Base-by-base conservation (phyloP, 2,888 invertebrate species). In the Zonitis immaculata region DNA sequence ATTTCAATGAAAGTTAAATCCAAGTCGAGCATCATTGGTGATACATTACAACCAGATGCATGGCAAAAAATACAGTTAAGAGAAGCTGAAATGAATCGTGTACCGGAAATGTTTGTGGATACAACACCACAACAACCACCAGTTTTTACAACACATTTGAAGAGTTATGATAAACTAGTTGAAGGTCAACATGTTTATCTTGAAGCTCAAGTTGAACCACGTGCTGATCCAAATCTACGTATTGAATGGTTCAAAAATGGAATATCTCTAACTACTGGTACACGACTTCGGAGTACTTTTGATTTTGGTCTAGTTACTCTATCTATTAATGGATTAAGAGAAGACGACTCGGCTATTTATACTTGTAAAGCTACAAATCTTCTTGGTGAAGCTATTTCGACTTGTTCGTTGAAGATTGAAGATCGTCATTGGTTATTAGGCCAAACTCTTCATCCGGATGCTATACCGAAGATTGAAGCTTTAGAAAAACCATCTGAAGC, bases 291-390 rank as follows among this genome's bases (percentile, higher is more conserved):
- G 70, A 95, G 95, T 64, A 91, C 94, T 22, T 94, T 97, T 70
- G 98, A 99, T 74, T 98, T 99, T 76, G 98, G 98, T 44, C 82
- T 95, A 56, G 97, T 98, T 0, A 92, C 95, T 0, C 77, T 96
- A 25, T 92, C 95, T 12, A 88, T 96, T 56, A 91, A 92, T 70
- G 87, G 92, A 2, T 71, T 95, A 42, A 83, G 95, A 65, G 83
- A 85, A 45, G 94, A 95, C 66, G 97, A 98, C 77, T 93, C 93
- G 2, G 97, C 95, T 6, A 89, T 95, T 65, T 98, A 97, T 72
- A 94, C 94, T 1, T 96, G 96, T 78, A 91, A 91, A 76, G 97
- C 95, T 1, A 89, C 88, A 9, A 98, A 98, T 73, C 82, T 91
- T 58, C 83, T 91, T 52, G 98, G 98, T 42, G 94, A 96, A 79